Evolutionary conservation across 2,113 vertebrate genomes (phyloP), one percentile per base, ranked within the genome.

Genomic region (Uropsilus gracilis): DNA sequence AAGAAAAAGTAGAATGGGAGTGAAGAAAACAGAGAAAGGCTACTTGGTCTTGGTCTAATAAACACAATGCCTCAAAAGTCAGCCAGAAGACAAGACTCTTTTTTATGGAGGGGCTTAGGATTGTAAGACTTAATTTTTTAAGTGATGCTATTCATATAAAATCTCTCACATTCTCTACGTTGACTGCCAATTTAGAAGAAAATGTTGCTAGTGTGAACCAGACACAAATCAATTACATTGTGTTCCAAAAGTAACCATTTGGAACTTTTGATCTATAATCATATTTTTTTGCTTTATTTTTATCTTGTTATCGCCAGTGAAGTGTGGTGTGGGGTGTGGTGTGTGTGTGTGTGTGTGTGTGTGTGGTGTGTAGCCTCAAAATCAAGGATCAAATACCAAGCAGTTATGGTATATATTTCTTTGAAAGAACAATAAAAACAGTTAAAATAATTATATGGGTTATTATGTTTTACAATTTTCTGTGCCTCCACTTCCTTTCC

Each of bases 151-250:
- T 64, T 64, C 32, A n/a, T 64, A 17, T 80, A 24, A 89, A 88
- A 81, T 68, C 10, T 50, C 44, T 88, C 18, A 85, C 4, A 44
- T 83, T 95, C 88, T 87, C 73, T 85, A 94, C 66, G 42, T 72
- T 94, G 26, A 63, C 57, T 76, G 53, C n/a, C 78, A 73, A 94
- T 86, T 90, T 78, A 57, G 44, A 34, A 34, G 16, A n/a, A 64
- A 32, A n/a, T 72, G 93, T 90, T 90, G 80, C 81, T 73, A 83
- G 48, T 84, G 9, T 84, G 20, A 75, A 13, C 8, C 59, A 87
- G 77, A 59, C 22, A 83, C 93, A 93, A 66, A 44, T 81, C 59
- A 77, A 0, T 16, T 48, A 39, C 30, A n/a, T n/a, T n/a, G n/a
- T n/a, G n/a, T n/a, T n/a, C n/a, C n/a, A n/a, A 55, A 20, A 8